Evolutionary conservation across 2,113 vertebrate genomes (phyloP), one percentile per base, ranked within the genome.

Genomic region (Hydrolagus affinis): DNA sequence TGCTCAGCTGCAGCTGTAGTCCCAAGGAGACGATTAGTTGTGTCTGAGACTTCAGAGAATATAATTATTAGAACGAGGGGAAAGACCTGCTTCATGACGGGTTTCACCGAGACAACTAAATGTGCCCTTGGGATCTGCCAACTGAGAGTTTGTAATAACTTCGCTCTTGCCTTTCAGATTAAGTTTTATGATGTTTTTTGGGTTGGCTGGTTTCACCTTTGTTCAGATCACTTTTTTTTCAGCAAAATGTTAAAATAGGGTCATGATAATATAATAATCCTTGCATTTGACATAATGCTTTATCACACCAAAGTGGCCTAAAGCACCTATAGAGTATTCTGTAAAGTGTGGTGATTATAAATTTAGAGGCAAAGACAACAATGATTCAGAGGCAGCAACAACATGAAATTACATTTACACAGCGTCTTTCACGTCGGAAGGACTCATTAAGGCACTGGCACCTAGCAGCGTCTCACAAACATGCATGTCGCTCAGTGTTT

Each of bases 101-200:
- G 25, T 64, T 80, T 83, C 25, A 17, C 15, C 10, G 62, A 68
- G 78, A 83, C 44, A 28, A 66, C 25, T 66, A n/a, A 60, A 83
- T 6, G 21, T 19, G 21, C 78, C 60, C 28, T 19, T 83, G 60
- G 62, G 25, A 66, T 64, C 60, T 32, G 66, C 62, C 60, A 83
- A 80, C 77, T 44, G 44, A 80, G 64, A 28, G 77, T 25, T 25
- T 80, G n/a, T 64, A 80, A 32, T 83, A 83, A 83, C 62, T 66
- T 68, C 78, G 30, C 8, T 62, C 25, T 19, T 15, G 15, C 19
- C 44, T 66, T 14, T 83, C 64, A 83, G 11, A 21, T 83, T 28
- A 11, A 32, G 28, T 83, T 80, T 83, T 66, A 83, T 66, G 60
- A 19, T 83, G 6, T 19, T 28, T 28, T 28, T 83, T 83, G 64